Evolutionary conservation across 2,888 invertebrate genomes (phyloP).

Genomic region (Eupeodes luniger): DNA sequence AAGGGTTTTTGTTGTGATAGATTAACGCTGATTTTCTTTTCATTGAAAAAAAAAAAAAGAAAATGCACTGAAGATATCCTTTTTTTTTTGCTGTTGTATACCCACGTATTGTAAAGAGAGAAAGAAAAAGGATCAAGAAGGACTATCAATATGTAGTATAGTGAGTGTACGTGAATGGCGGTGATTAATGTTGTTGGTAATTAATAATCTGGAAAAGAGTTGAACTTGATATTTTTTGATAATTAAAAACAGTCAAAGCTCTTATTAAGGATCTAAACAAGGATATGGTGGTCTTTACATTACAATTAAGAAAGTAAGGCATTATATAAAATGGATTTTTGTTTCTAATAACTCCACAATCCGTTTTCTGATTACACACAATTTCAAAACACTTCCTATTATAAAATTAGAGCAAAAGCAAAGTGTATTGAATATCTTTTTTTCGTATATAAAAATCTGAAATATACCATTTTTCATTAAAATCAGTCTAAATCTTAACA

Average conservation of each 20-base stretch:
- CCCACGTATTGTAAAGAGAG: too few relatives aligned
- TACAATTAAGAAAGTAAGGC: not conserved
- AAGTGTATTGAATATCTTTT: too few relatives aligned
- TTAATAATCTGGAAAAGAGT: conserved; percentile 29
- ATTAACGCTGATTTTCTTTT: conserved; percentile 31
- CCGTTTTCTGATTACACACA: too few relatives aligned
- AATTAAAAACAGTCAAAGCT: conserved; percentile 1
- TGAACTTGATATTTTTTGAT: conserved; percentile 28
- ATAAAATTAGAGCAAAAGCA: too few relatives aligned
- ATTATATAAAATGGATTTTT: too few relatives aligned
- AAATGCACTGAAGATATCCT: conserved; percentile 26
- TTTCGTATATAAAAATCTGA: too few relatives aligned
- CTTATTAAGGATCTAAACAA: not conserved
- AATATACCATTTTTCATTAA: too few relatives aligned
- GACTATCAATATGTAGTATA: not conserved
- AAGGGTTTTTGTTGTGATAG: conserved; percentile 9
- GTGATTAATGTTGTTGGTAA: conserved; percentile 43
- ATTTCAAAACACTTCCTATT: too few relatives aligned
- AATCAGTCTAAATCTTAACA: too few relatives aligned
- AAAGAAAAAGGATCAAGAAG: not conserved
- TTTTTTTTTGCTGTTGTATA: not conserved
- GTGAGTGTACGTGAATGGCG: not conserved
- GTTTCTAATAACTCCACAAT: too few relatives aligned
- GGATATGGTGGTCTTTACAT: not conserved
- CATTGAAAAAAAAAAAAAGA: not conserved